Evolutionary conservation across 2,113 vertebrate genomes (phyloP), one percentile per base, ranked within the genome.

Genomic region (Sardina pilchardus): DNA sequence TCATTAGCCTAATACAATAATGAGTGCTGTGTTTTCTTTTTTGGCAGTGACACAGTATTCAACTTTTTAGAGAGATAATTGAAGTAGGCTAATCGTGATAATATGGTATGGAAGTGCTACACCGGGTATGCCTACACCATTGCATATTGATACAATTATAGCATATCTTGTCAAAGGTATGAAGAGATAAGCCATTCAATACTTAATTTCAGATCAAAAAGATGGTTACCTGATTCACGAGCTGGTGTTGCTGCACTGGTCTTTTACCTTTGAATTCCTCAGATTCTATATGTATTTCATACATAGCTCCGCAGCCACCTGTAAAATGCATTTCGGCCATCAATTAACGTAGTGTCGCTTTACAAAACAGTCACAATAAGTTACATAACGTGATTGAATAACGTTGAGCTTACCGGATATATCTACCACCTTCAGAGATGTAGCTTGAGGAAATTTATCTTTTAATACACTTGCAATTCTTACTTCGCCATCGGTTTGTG

Each of bases 251-350:
- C 87, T 99, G 97, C 59, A 99, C 93, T 0, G 90, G 95, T 67
- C 95, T 94, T 92, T 98, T 99, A 80, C 96, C 97, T 87, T 94
- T 94, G 92, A 99, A 99, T 19, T 99, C 97, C 90, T 95, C 95
- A 0, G 97, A 98, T 90, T 98, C 97, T 3, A 99, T 95, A 81
- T 98, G 96, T 81, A 99, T 95, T 86, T 99, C 98, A 85, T 99
- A 99, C 98, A 99, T 99, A 2, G 97, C 97, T 0, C 98, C 98
- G 26, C 98, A 99, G 81, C 98, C 98, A 19, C 98, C 98, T 99
- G 26, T 50, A 85, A 87, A 34, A 30, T 45, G 43, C 30, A 48
- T n/a, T 26, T 81, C 14, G 39, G 26, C 44, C 85, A 17, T 78
- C 71, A 78, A 1, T 4, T 19, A n/a, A 7, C n/a, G 30, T 19